Base-by-base conservation (phyloP, 1,140 invertebrate species). In the Piezodorus guildinii region DNA sequence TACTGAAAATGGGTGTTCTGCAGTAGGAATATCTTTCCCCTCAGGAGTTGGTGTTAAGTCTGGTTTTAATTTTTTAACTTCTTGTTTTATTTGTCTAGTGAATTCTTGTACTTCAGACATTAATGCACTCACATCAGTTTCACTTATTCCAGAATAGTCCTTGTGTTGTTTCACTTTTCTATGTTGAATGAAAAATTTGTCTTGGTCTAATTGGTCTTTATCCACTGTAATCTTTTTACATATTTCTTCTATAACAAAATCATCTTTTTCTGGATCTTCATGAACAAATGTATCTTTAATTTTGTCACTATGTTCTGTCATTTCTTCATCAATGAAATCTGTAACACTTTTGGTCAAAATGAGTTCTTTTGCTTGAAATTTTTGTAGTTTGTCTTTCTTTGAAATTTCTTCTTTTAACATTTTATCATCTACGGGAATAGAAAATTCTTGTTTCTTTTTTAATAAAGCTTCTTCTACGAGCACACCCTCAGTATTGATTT, bases 1-100 rank as follows among this genome's bases (percentile, higher is more conserved):
- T 17, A n/a, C 21, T 60, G 58, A 61, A 19, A 61, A 51, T 51
- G 44, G 25, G 10, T 65, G 63, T 27, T 58, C 63, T 39, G n/a
- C 30, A 2, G 17, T 49, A n/a, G 25, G 21, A 23, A 64, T 60
- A 1, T 71, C 68, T 58, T 67, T 69, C 25, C 75, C 74, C 65
- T 78, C 77, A 10, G 78, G 78, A 1, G 78, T 79, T 23, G 77
- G 77, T 6, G 77, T 79, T 62, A 79, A 70, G 68, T 79, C 77
- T 34, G 78, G 78, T 71, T 77, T 76, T 15, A 80, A 66, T 69
- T 79, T 74, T 69, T 76, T 78, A 0, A 80, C 77, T 71, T 80
- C 78, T 58, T 74, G 69, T 66, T 77, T 76, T 52, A 80, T 79
- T 70, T 79, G 73, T 58, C 74, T 72, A 4, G 78, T 77, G 12